phyloP scores from a whole-genome alignment of 2,113 vertebrate genomes.

The Microtus oregoni region DNA sequence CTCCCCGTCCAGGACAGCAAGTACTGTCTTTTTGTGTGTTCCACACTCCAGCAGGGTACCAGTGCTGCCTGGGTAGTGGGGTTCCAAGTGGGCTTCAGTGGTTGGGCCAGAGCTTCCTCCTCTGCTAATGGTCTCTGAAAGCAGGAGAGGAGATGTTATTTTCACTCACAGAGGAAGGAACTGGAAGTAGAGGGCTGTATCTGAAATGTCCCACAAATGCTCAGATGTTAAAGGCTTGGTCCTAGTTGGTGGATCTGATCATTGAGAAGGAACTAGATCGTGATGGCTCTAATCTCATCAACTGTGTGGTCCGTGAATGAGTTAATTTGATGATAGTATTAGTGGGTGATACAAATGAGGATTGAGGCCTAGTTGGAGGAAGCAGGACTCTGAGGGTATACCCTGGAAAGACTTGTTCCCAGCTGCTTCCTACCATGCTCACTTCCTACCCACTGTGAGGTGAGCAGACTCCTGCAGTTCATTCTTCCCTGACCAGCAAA shows the following conservation, averaged over 20 bases:
- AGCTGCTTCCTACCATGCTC: background rate
- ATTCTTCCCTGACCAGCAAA: background rate
- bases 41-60: background rate
- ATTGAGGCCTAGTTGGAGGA: background rate
- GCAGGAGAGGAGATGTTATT: background rate
- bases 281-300: background rate
- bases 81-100: background rate
- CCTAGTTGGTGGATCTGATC: background rate
- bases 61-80: background rate
- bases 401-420: background rate
- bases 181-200: background rate
- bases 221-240: background rate
- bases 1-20: background rate
- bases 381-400: too few species aligned
- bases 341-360: background rate
- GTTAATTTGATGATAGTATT: background rate
- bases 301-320: background rate
- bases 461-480: background rate
- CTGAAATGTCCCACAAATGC: background rate
- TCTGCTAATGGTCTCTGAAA: background rate
- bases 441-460: background rate
- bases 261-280: background rate
- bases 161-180: background rate
- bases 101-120: background rate
- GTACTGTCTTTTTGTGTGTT: background rate